Percentiles rank a stretch among this genome's conserved stretches.
phyloP scores from a whole-genome alignment of 1,140 invertebrate genomes.

The Microvelia longipes region DNA sequence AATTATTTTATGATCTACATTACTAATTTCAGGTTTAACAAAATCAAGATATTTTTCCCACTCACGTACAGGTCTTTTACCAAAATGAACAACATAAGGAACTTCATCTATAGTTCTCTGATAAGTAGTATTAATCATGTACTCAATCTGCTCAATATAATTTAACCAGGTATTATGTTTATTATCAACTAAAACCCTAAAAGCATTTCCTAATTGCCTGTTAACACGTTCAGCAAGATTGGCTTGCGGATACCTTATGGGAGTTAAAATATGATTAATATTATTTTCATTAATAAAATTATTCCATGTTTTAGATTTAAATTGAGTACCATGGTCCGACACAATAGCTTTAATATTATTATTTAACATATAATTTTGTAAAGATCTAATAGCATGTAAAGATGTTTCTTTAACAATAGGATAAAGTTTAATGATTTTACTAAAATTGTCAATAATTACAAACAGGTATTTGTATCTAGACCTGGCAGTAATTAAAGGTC shows the following conservation, averaged over 20 bases:
- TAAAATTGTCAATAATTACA: background rate
- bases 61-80: background rate
- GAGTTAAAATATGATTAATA: background rate
- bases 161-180: background rate
- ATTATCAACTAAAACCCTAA: background rate
- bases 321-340: background rate
- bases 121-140: background rate
- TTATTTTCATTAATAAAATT: background rate
- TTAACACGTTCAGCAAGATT: background rate
- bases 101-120: background rate
- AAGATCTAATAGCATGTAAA: background rate
- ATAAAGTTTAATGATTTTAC: background rate
- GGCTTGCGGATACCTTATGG: background rate
- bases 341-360: background rate
- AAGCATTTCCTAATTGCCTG: background rate
- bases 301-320: background rate
- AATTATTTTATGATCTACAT: background rate
- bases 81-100: background rate
- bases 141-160: background rate
- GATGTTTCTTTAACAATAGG: background rate
- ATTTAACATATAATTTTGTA: background rate
- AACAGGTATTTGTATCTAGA: background rate
- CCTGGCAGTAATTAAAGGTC: background rate
- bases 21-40: background rate
- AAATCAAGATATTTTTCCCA: background rate